Evolutionary conservation across 2,888 invertebrate genomes (phyloP).

Genomic region (Hecatera dysodea): DNA sequence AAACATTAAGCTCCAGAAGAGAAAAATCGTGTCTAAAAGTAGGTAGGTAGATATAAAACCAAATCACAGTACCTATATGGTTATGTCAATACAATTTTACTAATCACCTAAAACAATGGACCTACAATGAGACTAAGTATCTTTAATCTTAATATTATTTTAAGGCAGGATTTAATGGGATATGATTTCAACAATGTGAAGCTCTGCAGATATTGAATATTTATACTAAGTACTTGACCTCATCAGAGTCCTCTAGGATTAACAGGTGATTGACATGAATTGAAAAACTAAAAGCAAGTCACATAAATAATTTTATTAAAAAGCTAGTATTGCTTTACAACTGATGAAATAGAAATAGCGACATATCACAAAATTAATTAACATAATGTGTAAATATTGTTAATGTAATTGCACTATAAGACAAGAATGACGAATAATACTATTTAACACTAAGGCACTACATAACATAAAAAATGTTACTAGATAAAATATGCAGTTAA

Average conservation of each 20-base stretch:
- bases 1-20: slow-evolving; percentile 49
- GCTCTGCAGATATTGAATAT: background rate
- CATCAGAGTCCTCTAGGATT: slow-evolving; percentile 10
- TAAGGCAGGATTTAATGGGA: slow-evolving; percentile 29
- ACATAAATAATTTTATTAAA: slow-evolving; percentile 59
- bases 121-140: slow-evolving; percentile 44
- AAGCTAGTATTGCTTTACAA: slow-evolving; percentile 58
- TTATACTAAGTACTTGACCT: slow-evolving; percentile 1
- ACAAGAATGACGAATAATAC: slow-evolving; percentile 19
- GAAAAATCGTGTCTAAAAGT: slow-evolving; percentile 56
- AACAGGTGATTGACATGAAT: slow-evolving; percentile 33
- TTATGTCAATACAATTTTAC: slow-evolving; percentile 46
- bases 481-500: slow-evolving; percentile 25
- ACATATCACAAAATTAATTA: slow-evolving; percentile 19
- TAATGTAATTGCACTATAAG: slow-evolving; percentile 33
- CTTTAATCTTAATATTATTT: slow-evolving; percentile 29
- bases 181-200: background rate
- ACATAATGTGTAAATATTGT: slow-evolving; percentile 13
- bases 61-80: slow-evolving; percentile 62
- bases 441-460: slow-evolving; percentile 7
- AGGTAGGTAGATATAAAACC: slow-evolving; percentile 53
- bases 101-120: slow-evolving; percentile 57
- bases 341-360: slow-evolving; percentile 53
- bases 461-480: slow-evolving; percentile 10
- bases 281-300: slow-evolving; percentile 55